Evolutionary conservation across 2,888 invertebrate species (phyloP).

Genomic region (Agrenia bidenticulata): DNA sequence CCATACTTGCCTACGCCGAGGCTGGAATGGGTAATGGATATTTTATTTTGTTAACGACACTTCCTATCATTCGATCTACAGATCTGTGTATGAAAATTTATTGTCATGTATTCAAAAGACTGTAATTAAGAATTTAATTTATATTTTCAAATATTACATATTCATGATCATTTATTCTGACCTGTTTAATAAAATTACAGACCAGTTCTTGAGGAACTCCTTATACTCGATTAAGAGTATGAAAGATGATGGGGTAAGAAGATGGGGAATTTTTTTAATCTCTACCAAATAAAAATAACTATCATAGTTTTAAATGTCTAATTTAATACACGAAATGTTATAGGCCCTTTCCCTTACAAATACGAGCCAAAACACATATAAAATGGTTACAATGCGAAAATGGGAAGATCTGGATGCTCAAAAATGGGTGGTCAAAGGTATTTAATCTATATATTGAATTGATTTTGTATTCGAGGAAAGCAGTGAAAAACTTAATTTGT

Average conservation of each 20-base stretch:
- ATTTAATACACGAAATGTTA: no score
- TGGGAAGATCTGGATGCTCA: slow-evolving; percentile 23
- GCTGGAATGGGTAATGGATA: slow-evolving; percentile 33
- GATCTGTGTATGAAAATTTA: no score
- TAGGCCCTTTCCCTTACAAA: slow-evolving; percentile 30
- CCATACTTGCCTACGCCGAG: not conserved
- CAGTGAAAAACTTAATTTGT: slow-evolving; percentile 5
- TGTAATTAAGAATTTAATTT: no score
- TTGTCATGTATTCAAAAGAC: no score
- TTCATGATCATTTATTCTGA: no score
- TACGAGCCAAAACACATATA: slow-evolving; percentile 21
- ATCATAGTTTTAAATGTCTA: no score
- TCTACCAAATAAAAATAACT: no score
- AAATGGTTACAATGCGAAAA: slow-evolving; percentile 32
- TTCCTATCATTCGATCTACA: no score
- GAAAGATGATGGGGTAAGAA: slow-evolving; percentile 35
- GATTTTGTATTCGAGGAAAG: not conserved
- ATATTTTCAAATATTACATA: no score
- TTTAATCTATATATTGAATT: not conserved
- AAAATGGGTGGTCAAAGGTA: slow-evolving; percentile 39
- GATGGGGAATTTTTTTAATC: no score
- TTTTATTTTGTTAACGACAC: not conserved
- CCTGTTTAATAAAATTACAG: slow-evolving; percentile 25
- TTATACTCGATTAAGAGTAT: slow-evolving; percentile 36
- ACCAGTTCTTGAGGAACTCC: slow-evolving; percentile 30